Conservation (phyloP, 92 coral and sea anemone genomes). For the Ricordea florida region DNA sequence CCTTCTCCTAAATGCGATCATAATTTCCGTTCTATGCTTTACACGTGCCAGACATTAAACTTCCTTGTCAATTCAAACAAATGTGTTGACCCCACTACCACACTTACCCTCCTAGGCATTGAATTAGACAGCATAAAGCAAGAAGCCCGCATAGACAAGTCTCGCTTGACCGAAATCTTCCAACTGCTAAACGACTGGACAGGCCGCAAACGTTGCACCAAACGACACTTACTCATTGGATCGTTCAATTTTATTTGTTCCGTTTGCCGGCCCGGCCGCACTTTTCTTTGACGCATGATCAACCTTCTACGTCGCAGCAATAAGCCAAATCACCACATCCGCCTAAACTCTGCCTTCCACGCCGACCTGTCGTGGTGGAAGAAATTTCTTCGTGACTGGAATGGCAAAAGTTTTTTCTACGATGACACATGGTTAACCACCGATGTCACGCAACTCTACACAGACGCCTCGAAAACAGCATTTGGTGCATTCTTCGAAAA, state of each 20-base stretch:
- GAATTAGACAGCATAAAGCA: neutral
- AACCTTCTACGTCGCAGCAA: neutral
- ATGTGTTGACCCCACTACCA: neutral
- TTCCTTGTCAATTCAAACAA: neutral
- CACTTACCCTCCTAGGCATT: neutral
- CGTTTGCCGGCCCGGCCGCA: neutral
- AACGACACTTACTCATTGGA: neutral
- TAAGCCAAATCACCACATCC: neutral
- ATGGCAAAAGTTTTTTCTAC: neutral
- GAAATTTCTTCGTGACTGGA: neutral
- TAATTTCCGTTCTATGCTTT: neutral
- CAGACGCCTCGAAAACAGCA: neutral
- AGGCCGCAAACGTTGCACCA: neutral
- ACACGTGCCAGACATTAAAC: neutral
- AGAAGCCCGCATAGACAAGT: neutral
- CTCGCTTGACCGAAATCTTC: neutral
- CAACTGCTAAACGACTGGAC: neutral
- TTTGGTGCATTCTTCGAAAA: neutral
- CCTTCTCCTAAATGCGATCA: neutral
- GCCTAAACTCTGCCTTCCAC: neutral
- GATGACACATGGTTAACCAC: neutral
- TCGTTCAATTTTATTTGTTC: neutral
- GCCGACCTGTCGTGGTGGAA: neutral
- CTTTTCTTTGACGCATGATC: neutral
- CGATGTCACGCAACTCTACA: too few relatives aligned